Conservation (phyloP, 2,113 vertebrate species). For the Dicrurus megarhynchus region DNA sequence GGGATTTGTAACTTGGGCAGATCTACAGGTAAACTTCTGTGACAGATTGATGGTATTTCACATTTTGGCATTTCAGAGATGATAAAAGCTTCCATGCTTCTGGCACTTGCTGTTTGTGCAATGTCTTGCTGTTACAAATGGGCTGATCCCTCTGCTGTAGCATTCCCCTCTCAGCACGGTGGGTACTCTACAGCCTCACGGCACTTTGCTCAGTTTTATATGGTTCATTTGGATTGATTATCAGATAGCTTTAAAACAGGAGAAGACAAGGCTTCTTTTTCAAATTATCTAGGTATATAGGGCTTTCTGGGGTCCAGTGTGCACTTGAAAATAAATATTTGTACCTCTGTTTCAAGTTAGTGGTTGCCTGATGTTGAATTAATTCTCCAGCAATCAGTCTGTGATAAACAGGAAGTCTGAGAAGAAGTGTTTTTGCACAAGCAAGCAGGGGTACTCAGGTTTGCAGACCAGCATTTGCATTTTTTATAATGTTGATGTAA, state of each 20-base stretch:
- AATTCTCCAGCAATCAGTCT: neutral
- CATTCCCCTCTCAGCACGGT: neutral
- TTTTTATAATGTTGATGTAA: neutral
- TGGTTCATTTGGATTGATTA: neutral
- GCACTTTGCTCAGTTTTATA: neutral
- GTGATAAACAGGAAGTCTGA: neutral
- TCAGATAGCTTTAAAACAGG: neutral
- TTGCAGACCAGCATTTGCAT: neutral
- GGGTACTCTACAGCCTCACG: neutral
- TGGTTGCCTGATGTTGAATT: neutral
- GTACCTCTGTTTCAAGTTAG: neutral
- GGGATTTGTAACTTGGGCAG: neutral
- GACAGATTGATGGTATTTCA: neutral
- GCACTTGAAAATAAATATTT: neutral
- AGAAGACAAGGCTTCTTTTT: neutral
- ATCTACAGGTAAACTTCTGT: neutral
- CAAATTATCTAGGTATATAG: neutral
- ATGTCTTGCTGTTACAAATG: neutral
- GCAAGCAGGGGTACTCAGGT: neutral
- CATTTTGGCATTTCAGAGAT: neutral
- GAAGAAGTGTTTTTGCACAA: neutral
- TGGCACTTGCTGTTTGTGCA: neutral
- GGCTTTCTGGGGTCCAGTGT: neutral
- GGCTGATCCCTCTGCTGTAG: neutral
- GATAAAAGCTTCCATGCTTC: neutral